Evolutionary conservation across 2,888 invertebrate species (phyloP).

Genomic region (Cephus rjabovi): DNA sequence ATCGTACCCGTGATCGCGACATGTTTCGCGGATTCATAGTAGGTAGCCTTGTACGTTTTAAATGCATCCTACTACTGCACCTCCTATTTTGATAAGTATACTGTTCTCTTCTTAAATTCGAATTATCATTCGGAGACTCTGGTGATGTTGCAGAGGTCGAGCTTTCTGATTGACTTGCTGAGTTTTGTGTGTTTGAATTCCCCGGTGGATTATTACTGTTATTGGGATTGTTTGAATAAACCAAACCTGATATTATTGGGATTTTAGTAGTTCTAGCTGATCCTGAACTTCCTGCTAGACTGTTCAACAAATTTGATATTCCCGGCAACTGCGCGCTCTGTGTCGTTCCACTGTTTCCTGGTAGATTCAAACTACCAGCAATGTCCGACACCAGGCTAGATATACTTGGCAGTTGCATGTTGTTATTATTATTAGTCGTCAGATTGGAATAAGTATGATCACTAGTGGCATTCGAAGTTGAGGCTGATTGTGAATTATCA

Average conservation of each 20-base stretch:
- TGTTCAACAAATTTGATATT: conserved; percentile 24
- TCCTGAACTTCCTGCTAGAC: conserved; percentile 9
- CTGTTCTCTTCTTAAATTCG: conserved; percentile 27
- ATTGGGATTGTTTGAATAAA: conserved; percentile 9
- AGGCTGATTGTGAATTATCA: conserved; percentile 5
- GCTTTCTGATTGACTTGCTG: conserved; percentile 25
- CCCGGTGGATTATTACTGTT: not conserved
- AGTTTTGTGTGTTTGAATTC: not conserved
- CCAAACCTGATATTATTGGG: conserved; percentile 16
- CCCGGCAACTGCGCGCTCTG: conserved; percentile 18
- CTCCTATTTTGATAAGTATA: conserved; percentile 37
- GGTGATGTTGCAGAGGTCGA: conserved; percentile 25
- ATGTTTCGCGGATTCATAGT: conserved; percentile 28
- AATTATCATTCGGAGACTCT: conserved; percentile 20
- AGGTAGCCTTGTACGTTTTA: conserved; percentile 34
- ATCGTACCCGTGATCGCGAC: conserved; percentile 30
- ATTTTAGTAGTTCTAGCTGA: conserved; percentile 3
- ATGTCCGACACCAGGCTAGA: conserved; percentile 38
- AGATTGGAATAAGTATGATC: conserved; percentile 53
- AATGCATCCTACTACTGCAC: conserved; percentile 35
- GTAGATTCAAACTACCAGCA: conserved; percentile 25
- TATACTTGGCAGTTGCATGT: conserved; percentile 38
- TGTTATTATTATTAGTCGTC: conserved; percentile 17
- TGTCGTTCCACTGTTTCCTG: conserved; percentile 22
- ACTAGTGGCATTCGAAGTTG: conserved; percentile 26